These are phyloP conservation scores for human (Homo sapiens) DNA, from an alignment of 2,113 vertebrate genomes.

Conservation along the genomic window GRCh38 chr5:148737501-148738000, in stretches of 20 bases:
- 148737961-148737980: neutral
- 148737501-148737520: neutral
- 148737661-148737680: neutral
- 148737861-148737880: neutral
- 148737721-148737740: neutral
- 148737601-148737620: neutral
- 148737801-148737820: neutral
- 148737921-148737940: neutral
- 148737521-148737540: neutral
- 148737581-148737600: neutral
- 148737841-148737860: neutral
- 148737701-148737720: neutral
- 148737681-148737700: neutral
- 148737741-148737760: neutral
- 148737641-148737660: neutral
- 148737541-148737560: neutral
- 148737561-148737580: neutral
- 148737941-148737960: neutral
- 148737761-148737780: neutral
- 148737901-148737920: neutral
- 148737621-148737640: neutral
- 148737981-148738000: neutral
- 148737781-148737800: neutral
- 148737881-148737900: no score
- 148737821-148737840: neutral